Conservation (phyloP, 2,113 vertebrate species). For the Poeciliopsis retropinna region DNA sequence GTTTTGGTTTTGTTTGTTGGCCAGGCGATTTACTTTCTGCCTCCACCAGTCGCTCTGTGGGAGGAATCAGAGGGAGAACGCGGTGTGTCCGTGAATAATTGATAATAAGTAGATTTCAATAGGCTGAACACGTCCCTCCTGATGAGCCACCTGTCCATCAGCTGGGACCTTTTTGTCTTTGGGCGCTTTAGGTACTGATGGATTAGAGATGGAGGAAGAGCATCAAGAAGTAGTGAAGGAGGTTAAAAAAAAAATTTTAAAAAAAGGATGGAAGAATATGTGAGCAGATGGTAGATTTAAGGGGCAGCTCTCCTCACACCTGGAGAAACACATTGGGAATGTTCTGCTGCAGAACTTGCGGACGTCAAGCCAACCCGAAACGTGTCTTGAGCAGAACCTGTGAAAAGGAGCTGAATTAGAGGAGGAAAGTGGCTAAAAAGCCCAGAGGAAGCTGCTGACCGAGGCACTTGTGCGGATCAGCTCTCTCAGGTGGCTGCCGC, state of each 20-base stretch:
- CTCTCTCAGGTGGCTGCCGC: constrained; percentile 73
- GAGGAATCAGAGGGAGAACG: constrained; percentile 25
- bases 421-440: constrained; percentile 72
- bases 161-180: constrained; percentile 49
- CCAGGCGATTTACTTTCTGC: constrained; percentile 12
- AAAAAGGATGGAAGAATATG: constrained; percentile 1
- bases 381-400: constrained; percentile 44
- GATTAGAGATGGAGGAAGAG: constrained; percentile 14
- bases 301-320: constrained; percentile 24
- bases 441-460: constrained; percentile 67
- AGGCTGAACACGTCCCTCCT: constrained; percentile 77
- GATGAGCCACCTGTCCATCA: constrained; percentile 77
- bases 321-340: constrained; percentile 36
- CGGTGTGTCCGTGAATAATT: constrained; percentile 75
- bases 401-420: constrained; percentile 57
- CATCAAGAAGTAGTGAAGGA: constrained; percentile 12
- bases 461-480: constrained; percentile 59
- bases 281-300: neutral
- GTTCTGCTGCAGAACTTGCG: constrained; percentile 43
- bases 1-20: constrained; percentile 38
- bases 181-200: constrained; percentile 23
- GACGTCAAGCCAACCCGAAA: constrained; percentile 52
- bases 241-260: neutral
- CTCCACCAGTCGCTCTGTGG: constrained; percentile 28
- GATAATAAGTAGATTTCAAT: constrained; percentile 82